Conservation (phyloP, 2,888 invertebrate species). For the Campopleginae sp. region DNA sequence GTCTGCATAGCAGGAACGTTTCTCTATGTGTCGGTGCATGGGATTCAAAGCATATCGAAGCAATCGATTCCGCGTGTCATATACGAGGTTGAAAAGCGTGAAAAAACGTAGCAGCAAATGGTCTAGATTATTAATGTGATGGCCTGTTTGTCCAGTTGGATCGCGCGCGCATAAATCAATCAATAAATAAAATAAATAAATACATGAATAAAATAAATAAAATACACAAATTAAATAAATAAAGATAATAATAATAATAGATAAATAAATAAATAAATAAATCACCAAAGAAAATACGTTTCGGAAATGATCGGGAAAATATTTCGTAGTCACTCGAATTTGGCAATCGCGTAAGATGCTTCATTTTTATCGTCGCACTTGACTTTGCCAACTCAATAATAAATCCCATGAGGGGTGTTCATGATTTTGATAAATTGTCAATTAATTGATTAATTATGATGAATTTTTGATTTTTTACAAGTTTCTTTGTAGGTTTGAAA, state of each 20-base stretch:
- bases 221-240: no score
- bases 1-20: background rate
- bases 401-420: background rate
- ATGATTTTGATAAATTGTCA: background rate
- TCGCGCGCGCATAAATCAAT: slow-evolving; percentile 18
- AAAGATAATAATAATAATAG: no score
- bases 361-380: background rate
- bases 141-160: slow-evolving; percentile 27
- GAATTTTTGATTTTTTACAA: slow-evolving; percentile 6
- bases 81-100: slow-evolving; percentile 12
- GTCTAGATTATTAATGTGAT: background rate
- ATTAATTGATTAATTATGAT: background rate
- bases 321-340: background rate
- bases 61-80: slow-evolving; percentile 27
- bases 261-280: no score
- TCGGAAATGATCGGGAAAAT: background rate
- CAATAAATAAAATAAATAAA: no score
- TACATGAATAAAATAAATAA: no score
- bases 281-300: background rate
- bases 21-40: background rate
- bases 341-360: background rate
- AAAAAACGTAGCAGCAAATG: background rate
- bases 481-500: slow-evolving; percentile 4
- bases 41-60: background rate
- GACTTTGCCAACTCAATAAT: background rate